These are phyloP conservation scores for Scylla paramamosain DNA, from an alignment of 1,140 invertebrate genomes.

Conservation along the genomic window DNA sequence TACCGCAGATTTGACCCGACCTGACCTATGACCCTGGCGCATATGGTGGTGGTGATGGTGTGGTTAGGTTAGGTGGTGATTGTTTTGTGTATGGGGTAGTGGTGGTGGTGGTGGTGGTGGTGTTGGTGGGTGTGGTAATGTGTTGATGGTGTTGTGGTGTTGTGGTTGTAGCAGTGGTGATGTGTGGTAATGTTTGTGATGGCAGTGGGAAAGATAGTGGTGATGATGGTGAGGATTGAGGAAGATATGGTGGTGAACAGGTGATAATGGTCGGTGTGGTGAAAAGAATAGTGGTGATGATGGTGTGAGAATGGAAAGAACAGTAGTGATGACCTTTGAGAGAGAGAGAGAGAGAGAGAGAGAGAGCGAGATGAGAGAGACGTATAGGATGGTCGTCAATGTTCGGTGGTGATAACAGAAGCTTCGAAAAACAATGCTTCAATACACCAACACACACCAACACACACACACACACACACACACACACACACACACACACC, in stretches of 20 bases:
- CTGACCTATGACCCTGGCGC: not conserved
- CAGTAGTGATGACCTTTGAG: too few species aligned
- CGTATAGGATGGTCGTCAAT: too few species aligned
- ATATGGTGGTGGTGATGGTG: not conserved
- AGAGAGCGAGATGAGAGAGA: too few species aligned
- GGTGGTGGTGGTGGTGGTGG: not conserved
- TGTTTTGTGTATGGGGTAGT: too few species aligned
- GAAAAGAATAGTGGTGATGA: not conserved
- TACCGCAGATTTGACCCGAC: not conserved
- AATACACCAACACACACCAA: too few species aligned
- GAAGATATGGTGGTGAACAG: too few species aligned
- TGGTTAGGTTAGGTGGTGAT: not conserved
- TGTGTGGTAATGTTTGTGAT: not conserved
- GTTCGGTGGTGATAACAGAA: too few species aligned
- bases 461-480: too few species aligned
- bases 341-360: too few species aligned
- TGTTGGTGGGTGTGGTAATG: not conserved
- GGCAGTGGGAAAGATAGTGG: not conserved
- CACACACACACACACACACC: too few species aligned
- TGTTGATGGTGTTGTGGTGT: not conserved
- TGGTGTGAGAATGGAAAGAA: not conserved
- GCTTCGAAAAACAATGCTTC: not conserved
- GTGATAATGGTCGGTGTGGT: not conserved
- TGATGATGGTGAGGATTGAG: not conserved
- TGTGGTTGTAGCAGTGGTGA: not conserved